These are phyloP conservation scores for Scaptomyza reducta DNA, from an alignment of 2,888 invertebrate species.

Conservation along the genomic window DNA sequence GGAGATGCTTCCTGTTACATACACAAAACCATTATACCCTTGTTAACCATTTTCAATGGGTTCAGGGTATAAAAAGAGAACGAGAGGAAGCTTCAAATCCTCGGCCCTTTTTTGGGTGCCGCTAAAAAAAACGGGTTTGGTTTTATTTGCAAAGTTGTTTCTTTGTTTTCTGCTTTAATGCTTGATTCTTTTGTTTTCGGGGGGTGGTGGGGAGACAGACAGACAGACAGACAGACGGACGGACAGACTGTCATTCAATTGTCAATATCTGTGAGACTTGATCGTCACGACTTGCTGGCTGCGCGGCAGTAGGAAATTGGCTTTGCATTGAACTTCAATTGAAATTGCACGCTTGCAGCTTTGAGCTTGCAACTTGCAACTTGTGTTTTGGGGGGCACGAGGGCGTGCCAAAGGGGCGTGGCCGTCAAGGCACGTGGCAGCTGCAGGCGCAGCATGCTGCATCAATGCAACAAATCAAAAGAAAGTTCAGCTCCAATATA, in stretches of 20 bases:
- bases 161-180: conserved; percentile 1
- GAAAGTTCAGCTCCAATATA: conserved; percentile 36
- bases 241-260: conserved; percentile 70
- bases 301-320: conserved; percentile 49
- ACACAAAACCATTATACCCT: no score
- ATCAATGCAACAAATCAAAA: conserved; percentile 20
- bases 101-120: conserved; percentile 28
- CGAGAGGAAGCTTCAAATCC: conserved; percentile 15
- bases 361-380: conserved; percentile 17
- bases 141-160: conserved; percentile 8
- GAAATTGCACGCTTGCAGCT: conserved; percentile 53
- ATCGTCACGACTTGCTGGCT: conserved; percentile 65
- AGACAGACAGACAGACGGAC: conserved; percentile 51
- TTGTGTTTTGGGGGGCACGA: not conserved
- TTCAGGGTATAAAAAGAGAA: no score
- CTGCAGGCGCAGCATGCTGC: conserved; percentile 24
- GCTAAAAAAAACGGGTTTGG: conserved; percentile 34
- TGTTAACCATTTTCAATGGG: no score
- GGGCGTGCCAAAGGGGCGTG: conserved; percentile 29
- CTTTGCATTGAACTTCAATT: conserved; percentile 75
- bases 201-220: conserved; percentile 17
- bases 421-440: conserved; percentile 44
- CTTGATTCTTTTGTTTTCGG: conserved; percentile 8
- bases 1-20: no score
- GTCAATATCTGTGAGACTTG: conserved; percentile 69